Evolutionary conservation across 2,888 invertebrate genomes (phyloP).

Genomic region (Acronicta alni): DNA sequence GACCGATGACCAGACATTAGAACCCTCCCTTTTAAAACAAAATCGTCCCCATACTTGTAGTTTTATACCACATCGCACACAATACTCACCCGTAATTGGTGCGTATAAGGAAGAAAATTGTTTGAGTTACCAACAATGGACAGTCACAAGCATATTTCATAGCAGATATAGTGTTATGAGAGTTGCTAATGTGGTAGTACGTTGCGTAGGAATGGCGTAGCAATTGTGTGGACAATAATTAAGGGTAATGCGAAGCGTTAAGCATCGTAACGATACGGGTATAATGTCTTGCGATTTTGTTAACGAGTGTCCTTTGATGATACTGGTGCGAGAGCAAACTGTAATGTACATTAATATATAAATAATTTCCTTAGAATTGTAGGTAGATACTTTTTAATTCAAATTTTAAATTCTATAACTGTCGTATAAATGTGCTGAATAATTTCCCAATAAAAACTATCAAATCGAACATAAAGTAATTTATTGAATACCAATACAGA

Average conservation of each 20-base stretch:
- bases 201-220: slow-evolving; percentile 75
- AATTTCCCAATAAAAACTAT: slow-evolving; percentile 48
- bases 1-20: slow-evolving; percentile 84
- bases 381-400: too few relatives aligned
- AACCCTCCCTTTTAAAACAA: slow-evolving; percentile 84
- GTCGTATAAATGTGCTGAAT: slow-evolving; percentile 32
- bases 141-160: slow-evolving; percentile 81
- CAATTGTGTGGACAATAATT: slow-evolving; percentile 86
- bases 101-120: slow-evolving; percentile 63
- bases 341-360: slow-evolving; percentile 18
- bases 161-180: slow-evolving; percentile 84
- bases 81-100: slow-evolving; percentile 68
- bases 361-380: slow-evolving; percentile 21
- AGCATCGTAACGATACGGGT: slow-evolving; percentile 72
- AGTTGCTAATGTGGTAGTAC: slow-evolving; percentile 82
- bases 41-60: slow-evolving; percentile 71
- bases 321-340: slow-evolving; percentile 23
- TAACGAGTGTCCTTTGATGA: slow-evolving; percentile 68
- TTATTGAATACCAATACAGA: slow-evolving; percentile 30
- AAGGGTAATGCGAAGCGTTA: slow-evolving; percentile 74
- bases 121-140: slow-evolving; percentile 56
- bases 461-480: slow-evolving; percentile 29
- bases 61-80: slow-evolving; percentile 56
- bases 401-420: slow-evolving; percentile 15
- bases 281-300: slow-evolving; percentile 81